Base-by-base conservation (phyloP, 2,888 invertebrate genomes). In the Diadromus collaris region DNA sequence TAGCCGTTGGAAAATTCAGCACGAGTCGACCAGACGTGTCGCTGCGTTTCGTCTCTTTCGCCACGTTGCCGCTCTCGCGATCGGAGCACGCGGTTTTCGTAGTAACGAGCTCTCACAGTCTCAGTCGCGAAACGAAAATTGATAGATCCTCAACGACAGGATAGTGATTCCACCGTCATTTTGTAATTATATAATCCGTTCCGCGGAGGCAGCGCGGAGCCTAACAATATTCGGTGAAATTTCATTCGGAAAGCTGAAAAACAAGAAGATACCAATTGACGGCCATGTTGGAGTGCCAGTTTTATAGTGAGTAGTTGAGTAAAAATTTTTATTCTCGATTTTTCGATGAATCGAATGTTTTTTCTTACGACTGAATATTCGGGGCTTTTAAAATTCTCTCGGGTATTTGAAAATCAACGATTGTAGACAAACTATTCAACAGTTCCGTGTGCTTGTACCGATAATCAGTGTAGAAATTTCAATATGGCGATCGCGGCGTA, bases 61-160 rank as follows among this genome's bases (percentile, higher is more conserved):
- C 78, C 78, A 73, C 73, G 78, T 78, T 78, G 68, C 73, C 63
- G 58, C 44, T 73, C 63, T 21, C 51, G 58, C 48, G 73, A 73
- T 58, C 68, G 64, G 34, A 38, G 29, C 63, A 46, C 51, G 16
- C 54, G 41, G 29, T 63, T 51, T 27, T 10, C 46, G 29, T n/a
- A 29, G 38, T 51, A 48, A 6, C 54, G 27, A 24, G 48, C 13
- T 56, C 51, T 74, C 61, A 51, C 61, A 68, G 65, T 73, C 65
- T 10, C 34, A 24, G 29, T 65, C 51, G 38, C 19, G 16, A 29
- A 13, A 67, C 19, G 19, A 24, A 51, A 51, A 48, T n/a, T 21
- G 2, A 21, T 48, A 48, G 21, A 54, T 54, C 9, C 4, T 16
- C 10, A n/a, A 60, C 32, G 34, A 19, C 10, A 34, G 9, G 10